Conservation (phyloP, 2,797 vertebrate genomes). For the Enteromius afrohamiltoni region DNA sequence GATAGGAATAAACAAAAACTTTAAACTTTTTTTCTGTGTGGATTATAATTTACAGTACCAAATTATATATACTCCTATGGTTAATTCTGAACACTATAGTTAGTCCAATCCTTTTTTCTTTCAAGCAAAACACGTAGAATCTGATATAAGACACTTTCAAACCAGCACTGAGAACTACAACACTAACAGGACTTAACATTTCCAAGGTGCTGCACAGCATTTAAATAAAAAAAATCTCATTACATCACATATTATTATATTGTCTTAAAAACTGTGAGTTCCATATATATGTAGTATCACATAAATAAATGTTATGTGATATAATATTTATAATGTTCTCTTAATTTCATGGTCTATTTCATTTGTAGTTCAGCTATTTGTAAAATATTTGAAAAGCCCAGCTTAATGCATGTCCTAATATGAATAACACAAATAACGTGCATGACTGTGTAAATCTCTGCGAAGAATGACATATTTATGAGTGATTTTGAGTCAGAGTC, state of each 20-base stretch:
- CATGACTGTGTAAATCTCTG: constrained; percentile 15
- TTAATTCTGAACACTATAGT: neutral
- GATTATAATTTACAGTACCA: neutral
- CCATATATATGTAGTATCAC: no score
- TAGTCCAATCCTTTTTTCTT: neutral
- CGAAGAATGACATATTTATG: neutral
- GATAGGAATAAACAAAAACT: neutral
- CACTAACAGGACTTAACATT: neutral
- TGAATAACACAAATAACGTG: neutral
- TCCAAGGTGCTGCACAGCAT: no score
- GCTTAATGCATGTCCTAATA: neutral
- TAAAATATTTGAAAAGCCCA: neutral
- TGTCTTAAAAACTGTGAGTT: neutral
- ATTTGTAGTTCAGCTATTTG: neutral
- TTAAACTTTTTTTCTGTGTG: neutral
- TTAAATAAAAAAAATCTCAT: neutral
- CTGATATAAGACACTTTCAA: neutral
- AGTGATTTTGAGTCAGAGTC: constrained; percentile 32
- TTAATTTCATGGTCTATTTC: neutral
- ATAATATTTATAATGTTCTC: neutral
- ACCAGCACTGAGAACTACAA: neutral
- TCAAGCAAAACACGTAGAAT: neutral
- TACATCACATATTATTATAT: neutral
- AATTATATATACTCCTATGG: neutral
- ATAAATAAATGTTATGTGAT: neutral